Base-by-base conservation (phyloP, 1,140 invertebrate genomes). In the Spodoptera litura region DNA sequence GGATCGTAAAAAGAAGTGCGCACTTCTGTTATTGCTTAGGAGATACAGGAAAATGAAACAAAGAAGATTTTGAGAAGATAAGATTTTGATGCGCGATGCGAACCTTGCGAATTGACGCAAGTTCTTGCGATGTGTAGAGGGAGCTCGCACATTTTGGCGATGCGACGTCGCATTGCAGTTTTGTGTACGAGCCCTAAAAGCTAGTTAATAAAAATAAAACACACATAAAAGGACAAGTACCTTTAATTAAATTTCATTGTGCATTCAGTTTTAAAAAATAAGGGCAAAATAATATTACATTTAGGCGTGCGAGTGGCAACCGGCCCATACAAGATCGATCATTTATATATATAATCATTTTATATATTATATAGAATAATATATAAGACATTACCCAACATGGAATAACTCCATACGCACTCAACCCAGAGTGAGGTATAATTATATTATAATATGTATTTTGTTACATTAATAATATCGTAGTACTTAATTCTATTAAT, bases 241-340 rank as follows among this genome's bases (percentile, higher is more conserved):
- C 91, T 93, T 93, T 93, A 91, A 92, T 91, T 93, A 89, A 91
- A 89, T 89, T 89, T 93, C 86, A 94, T 94, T 94, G 92, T 94
- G 92, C 92, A 94, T 91, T 91, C 87, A 84, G 88, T 92, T 90
- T 91, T 93, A 92, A 90, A 93, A 94, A 93, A 87, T 91, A 91
- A 92, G 91, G 88, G 92, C 92, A 89, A 91, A 92, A 87, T 87
- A 91, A 91, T 87, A 87, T 81, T 31, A 81, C 87, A 89, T n/a
- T 15, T 78, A 81, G 89, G 92, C 92, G 92, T 92, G 91, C 89
- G 53, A 83, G 52, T 44, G 62, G 25, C 59, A 51, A 52, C 44
- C 38, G 64, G 64, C 64, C 64, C 38, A 6, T 68, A 68, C 15
- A 25, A 51, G n/a, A 27, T 68, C 49, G 15, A 52, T 51, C 15